Base-by-base conservation (phyloP, 2,113 vertebrate genomes). In the Nothoprocta perdicaria region DNA sequence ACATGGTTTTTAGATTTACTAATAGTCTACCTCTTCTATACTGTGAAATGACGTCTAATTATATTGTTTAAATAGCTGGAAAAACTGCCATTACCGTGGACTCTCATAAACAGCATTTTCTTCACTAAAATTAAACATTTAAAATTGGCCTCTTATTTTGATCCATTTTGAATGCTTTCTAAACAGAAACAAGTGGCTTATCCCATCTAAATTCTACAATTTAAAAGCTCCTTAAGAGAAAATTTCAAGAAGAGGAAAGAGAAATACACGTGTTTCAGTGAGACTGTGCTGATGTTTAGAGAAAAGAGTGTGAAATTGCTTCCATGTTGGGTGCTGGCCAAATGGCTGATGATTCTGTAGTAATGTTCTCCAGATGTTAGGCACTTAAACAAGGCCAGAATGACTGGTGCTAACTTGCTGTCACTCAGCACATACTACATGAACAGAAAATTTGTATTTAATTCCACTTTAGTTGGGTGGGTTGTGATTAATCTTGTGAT, bases 41-140 rank as follows among this genome's bases (percentile, higher is more conserved):
- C 83, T 90, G 69, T 89, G 85, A 93, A 96, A 97, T 92, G 91
- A 91, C 80, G 24, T 95, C 71, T 95, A 97, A 97, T 97, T 96
- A 95, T 83, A 94, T 96, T 97, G 97, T 97, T 97, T 97, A 97
- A 97, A 96, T 93, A 96, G 90, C 92, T 96, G 84, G 89, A 97
- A 89, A 84, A 95, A 95, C 92, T 92, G 94, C 92, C 94, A 96
- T 95, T 92, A 90, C 92, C 80, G 46, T 2, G 61, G 92, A 61
- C 79, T 88, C 27, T 74, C 66, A 83, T 94, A 89, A 96, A 91
- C 88, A 91, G 89, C 87, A 61, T 40, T 80, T 55, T 96, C 94
- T 90, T 90, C 63, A 80, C 85, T 94, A 79, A 95, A 96, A 97
- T 94, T 80, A 95, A 90, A 86, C 94, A 86, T 97, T 94, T 96